These are phyloP conservation scores for Prionailurus bengalensis DNA, from an alignment of 2,113 vertebrate species.

Conservation along the genomic window DNA sequence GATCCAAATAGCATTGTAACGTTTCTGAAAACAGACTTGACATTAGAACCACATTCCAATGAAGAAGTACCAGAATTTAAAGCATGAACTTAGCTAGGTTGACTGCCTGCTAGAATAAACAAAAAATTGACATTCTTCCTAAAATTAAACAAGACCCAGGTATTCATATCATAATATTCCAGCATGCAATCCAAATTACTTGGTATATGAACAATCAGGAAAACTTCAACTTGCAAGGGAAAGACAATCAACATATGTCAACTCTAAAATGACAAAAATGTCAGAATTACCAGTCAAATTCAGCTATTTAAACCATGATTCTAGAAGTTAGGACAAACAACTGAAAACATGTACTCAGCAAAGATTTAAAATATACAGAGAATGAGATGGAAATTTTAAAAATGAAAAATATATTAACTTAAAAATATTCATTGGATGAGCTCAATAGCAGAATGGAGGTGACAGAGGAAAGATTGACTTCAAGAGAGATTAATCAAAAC, in stretches of 20 bases:
- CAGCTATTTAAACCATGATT: not conserved
- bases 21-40: not conserved
- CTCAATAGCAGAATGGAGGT: not conserved
- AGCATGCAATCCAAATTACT: not conserved
- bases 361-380: not conserved
- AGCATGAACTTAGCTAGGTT: not conserved
- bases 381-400: constrained; percentile 30
- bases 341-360: not conserved
- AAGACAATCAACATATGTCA: not conserved
- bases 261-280: not conserved
- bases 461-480: not conserved
- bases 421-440: not conserved
- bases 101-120: not conserved
- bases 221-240: not conserved
- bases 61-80: not conserved
- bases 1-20: not conserved
- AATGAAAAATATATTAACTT: not conserved
- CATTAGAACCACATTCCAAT: not conserved
- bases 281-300: not conserved
- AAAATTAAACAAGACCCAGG: not conserved
- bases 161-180: not conserved
- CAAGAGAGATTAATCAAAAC: not conserved
- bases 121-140: not conserved
- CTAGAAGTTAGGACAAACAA: not conserved
- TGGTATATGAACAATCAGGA: not conserved